These are phyloP conservation scores for Drosophila elegans DNA, from an alignment of 1,140 invertebrate species.

Conservation along the genomic window DNA sequence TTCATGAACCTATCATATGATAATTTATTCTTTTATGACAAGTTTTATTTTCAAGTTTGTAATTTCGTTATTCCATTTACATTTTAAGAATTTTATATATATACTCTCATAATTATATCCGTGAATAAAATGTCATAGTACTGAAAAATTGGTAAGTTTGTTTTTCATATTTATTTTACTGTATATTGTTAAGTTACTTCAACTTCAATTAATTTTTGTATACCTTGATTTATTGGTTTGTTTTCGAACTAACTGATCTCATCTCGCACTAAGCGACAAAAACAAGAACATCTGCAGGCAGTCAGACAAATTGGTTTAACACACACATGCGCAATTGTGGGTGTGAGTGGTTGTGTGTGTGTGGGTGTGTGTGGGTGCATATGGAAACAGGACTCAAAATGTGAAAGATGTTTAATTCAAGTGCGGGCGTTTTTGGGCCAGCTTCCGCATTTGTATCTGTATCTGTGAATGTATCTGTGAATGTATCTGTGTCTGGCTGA, in stretches of 20 bases:
- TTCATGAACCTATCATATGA: too few relatives aligned
- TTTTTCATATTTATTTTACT: too few relatives aligned
- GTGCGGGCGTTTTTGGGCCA: slow-evolving; percentile 53
- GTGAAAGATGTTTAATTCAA: slow-evolving; percentile 74
- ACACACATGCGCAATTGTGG: slow-evolving; percentile 30
- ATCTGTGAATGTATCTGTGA: neutral
- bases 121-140: too few relatives aligned
- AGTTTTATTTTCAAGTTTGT: too few relatives aligned
- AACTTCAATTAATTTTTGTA: neutral
- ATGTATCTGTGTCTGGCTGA: neutral
- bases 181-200: too few relatives aligned
- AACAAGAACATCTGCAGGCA: slow-evolving; percentile 47
- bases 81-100: too few relatives aligned
- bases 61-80: too few relatives aligned
- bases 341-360: neutral
- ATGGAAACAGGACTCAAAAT: slow-evolving; percentile 37
- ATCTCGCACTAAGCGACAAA: slow-evolving; percentile 17
- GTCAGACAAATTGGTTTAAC: slow-evolving; percentile 79
- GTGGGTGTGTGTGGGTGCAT: slow-evolving; percentile 32
- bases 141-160: too few relatives aligned
- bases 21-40: too few relatives aligned
- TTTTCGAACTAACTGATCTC: neutral
- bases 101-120: too few relatives aligned
- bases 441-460: slow-evolving; percentile 24
- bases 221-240: too few relatives aligned